phyloP scores from a whole-genome alignment of 2,888 invertebrate species.

The Oasisia sp. region DNA sequence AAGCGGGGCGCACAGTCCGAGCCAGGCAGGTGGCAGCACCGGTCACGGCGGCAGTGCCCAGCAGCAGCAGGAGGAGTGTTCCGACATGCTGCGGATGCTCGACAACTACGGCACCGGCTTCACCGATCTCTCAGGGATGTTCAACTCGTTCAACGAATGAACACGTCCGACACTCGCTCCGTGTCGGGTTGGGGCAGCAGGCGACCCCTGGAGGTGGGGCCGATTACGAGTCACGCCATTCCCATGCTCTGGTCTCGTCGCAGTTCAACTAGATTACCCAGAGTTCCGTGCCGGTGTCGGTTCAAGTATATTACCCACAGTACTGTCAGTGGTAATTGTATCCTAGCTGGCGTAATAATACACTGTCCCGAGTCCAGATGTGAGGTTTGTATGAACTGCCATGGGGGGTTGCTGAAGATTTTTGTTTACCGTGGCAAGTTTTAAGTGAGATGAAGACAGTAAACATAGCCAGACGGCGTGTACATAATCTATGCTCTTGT shows the following conservation, averaged over 20 bases:
- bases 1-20: conserved; percentile 38
- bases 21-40: conserved; percentile 26
- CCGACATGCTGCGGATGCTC: conserved; percentile 62
- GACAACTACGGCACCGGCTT: conserved; percentile 58
- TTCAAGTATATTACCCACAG: neutral
- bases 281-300: neutral
- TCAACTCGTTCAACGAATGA: neutral
- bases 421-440: neutral
- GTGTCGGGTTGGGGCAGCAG: too few relatives aligned
- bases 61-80: conserved; percentile 52
- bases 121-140: conserved; percentile 57
- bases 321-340: neutral
- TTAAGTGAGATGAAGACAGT: neutral
- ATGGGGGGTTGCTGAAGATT: neutral
- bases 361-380: neutral
- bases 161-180: neutral
- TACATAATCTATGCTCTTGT: neutral
- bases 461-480: neutral
- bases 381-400: neutral
- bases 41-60: conserved; percentile 23
- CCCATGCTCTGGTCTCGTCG: neutral
- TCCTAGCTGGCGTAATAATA: neutral
- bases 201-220: too few relatives aligned
- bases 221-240: too few relatives aligned
- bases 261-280: neutral